phyloP scores from a whole-genome alignment of 2,888 invertebrate genomes.

The Drosophila anomelani region DNA sequence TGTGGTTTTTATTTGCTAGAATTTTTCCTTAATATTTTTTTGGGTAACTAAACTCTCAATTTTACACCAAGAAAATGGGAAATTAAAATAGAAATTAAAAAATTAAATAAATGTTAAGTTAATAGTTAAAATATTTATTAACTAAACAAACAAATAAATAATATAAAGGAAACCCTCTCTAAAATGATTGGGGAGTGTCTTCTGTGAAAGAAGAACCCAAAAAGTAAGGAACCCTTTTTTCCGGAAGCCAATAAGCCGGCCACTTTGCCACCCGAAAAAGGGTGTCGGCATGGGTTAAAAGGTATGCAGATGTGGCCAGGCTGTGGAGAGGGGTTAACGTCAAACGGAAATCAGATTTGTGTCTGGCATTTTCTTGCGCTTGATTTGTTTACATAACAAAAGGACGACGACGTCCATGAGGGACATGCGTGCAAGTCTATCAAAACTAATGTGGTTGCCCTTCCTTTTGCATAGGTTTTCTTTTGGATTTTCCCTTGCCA shows the following conservation, averaged over 20 bases:
- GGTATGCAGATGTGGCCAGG: conserved; percentile 20
- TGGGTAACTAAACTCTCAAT: background rate
- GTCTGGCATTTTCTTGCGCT: conserved; percentile 53
- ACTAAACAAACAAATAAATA: background rate
- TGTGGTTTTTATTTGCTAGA: conserved; percentile 32
- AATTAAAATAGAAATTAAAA: background rate
- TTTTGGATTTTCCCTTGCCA: background rate
- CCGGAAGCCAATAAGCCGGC: conserved; percentile 57
- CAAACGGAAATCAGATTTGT: conserved; percentile 72
- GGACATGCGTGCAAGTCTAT: conserved; percentile 71
- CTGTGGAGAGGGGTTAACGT: conserved; percentile 17
- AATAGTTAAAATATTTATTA: background rate
- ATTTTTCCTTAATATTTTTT: background rate
- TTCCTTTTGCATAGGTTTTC: background rate
- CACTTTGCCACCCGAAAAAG: conserved; percentile 49
- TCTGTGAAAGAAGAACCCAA: background rate
- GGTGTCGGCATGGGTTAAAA: conserved; percentile 16
- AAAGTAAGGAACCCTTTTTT: conserved; percentile 6
- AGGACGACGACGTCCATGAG: conserved; percentile 31
- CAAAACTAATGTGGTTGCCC: conserved; percentile 64
- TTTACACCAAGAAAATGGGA: fast-evolving
- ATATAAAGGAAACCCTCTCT: background rate
- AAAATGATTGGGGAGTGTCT: background rate
- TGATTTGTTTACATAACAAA: conserved; percentile 65
- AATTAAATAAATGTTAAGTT: background rate